Evolutionary conservation across 2,888 invertebrate species (phyloP), one percentile per base, ranked within the genome.

Genomic region (Pediacus dermestoides): DNA sequence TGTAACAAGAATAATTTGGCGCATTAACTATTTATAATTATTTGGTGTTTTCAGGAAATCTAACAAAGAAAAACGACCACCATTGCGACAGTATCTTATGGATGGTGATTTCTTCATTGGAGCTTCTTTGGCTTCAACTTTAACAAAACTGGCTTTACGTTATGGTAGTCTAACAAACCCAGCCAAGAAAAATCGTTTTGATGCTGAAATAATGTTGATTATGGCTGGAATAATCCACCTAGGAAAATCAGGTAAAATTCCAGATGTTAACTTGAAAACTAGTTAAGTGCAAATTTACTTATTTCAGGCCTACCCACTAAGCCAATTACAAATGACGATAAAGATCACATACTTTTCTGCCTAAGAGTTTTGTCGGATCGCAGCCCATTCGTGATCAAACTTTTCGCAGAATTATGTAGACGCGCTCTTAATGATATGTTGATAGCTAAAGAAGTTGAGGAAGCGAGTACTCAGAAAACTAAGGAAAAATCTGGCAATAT

Each of bases 31-130:
- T 30, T 14, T 9, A 30, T 4, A 14, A 6, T 14, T 12, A 13
- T 11, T 13, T 13, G 9, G 6, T 30, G 34, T n/a, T 42, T 50
- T 16, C 40, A 76, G 75, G 22, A 68, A 72, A 60, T 70, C 73
- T 3, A 80, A 77, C 53, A 81, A 82, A 54, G 84, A 82, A 57
- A 78, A 81, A 50, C 74, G 88, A 33, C 91, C 91, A 9, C 82
- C 88, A 4, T 71, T 96, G 39, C 79, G 92, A 21, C 82, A 86
- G 52, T 94, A 93, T 62, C 76, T 99, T 60, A 82, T 92, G 75
- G 86, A 88, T 50, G 96, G 96, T 1, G 94, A 99, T 63, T 94
- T 94, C 70, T 99, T 95, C 71, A 87, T 96, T 44, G 94, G 88
- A 1, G 93, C 96, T 8, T 84, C 93, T 25, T 73, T 97, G 11